Conservation (phyloP, 2,888 invertebrate species). For the Operophtera brumata region DNA sequence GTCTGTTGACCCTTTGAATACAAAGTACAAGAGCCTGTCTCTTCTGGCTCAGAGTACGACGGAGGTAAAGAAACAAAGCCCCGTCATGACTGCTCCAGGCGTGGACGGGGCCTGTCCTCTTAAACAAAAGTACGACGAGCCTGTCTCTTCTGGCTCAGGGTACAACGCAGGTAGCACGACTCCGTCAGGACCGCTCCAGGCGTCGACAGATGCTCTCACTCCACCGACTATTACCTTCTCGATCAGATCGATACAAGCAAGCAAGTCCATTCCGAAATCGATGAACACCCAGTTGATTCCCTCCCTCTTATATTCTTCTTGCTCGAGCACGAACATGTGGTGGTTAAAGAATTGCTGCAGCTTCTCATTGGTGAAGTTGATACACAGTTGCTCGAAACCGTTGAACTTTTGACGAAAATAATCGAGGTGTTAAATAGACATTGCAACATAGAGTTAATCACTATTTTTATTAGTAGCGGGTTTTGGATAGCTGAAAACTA, state of each 20-base stretch:
- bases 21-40: conserved; percentile 36
- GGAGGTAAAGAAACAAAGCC: conserved; percentile 31
- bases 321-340: conserved; percentile 98
- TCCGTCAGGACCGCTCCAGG: conserved; percentile 47
- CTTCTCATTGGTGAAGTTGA: conserved; percentile 99
- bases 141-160: conserved; percentile 36
- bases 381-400: conserved; percentile 98
- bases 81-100: conserved; percentile 48
- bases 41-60: conserved; percentile 34
- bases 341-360: conserved; percentile 99
- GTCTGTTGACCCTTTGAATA: conserved; percentile 13
- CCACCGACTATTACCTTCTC: conserved; percentile 88
- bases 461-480: conserved; percentile 55
- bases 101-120: conserved; percentile 44
- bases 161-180: conserved; percentile 30
- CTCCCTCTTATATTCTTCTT: conserved; percentile 97
- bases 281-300: conserved; percentile 98
- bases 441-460: conserved; percentile 48
- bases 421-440: conserved; percentile 56
- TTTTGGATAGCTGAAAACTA: conserved; percentile 46
- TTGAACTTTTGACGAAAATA: conserved; percentile 85
- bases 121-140: conserved; percentile 12
- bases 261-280: conserved; percentile 98
- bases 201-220: conserved; percentile 46
- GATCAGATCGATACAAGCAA: conserved; percentile 96